Conservation (phyloP, 2,797 vertebrate species). For the Hydrolagus colliei region DNA sequence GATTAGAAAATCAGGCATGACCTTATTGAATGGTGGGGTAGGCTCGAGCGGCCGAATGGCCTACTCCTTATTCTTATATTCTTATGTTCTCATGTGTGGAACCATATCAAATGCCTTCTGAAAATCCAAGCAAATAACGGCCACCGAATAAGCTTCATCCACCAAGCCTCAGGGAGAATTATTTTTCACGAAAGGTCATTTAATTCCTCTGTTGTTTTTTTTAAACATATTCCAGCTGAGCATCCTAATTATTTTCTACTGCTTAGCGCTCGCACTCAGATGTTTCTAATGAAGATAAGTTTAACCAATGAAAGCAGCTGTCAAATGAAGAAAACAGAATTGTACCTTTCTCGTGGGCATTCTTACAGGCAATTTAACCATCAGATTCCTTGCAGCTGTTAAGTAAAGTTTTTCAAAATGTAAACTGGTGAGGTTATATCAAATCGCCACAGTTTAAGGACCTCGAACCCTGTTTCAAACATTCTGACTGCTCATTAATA, state of each 20-base stretch:
- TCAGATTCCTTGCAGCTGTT: conserved; percentile 1
- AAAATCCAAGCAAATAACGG: no score
- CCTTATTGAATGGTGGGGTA: no score
- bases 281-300: conserved; percentile 6
- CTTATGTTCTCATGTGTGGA: no score
- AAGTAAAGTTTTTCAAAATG: background rate
- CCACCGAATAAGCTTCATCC: no score
- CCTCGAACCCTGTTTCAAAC: background rate
- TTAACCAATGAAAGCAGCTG: background rate
- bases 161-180: background rate
- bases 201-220: background rate
- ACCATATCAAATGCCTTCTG: no score
- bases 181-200: background rate
- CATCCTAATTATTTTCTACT: conserved; percentile 6
- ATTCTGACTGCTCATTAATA: background rate
- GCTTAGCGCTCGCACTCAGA: background rate
- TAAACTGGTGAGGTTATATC: background rate
- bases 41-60: no score
- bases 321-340: background rate
- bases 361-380: background rate
- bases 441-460: background rate
- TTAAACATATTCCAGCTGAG: background rate
- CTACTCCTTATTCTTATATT: no score
- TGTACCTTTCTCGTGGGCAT: background rate
- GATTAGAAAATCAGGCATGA: no score